Evolutionary conservation across 2,113 vertebrate genomes (phyloP).

Genomic region (Indri indri): DNA sequence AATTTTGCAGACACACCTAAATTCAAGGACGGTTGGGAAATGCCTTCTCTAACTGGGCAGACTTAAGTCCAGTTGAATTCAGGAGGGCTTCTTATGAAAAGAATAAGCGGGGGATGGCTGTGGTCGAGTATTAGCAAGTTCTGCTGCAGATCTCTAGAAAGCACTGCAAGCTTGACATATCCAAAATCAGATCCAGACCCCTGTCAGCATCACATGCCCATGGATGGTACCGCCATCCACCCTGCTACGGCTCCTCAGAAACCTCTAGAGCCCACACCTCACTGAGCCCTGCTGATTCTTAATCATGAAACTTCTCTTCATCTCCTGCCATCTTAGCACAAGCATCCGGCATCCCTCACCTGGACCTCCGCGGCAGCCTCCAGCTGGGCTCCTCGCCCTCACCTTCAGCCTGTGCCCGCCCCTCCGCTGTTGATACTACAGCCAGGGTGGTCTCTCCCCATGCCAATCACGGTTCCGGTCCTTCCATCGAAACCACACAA

Average conservation of each 20-base stretch:
- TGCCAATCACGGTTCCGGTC: neutral
- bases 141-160: neutral
- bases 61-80: neutral
- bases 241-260: neutral
- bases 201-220: neutral
- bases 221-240: neutral
- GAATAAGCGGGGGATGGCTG: neutral
- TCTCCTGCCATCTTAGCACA: neutral
- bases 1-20: neutral
- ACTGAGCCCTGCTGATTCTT: neutral
- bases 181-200: neutral
- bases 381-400: neutral
- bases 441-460: neutral
- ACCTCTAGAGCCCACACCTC: neutral
- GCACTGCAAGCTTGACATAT: neutral
- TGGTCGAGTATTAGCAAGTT: neutral
- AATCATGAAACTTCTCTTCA: neutral
- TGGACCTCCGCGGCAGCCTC: neutral
- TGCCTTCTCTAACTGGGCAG: neutral
- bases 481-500: neutral
- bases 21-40: neutral
- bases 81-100: neutral
- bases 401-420: accelerated
- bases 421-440: too few relatives aligned
- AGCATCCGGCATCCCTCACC: neutral